These are phyloP conservation scores for Parnassius apollo DNA, from an alignment of 2,888 invertebrate genomes.

Conservation along the genomic window DNA sequence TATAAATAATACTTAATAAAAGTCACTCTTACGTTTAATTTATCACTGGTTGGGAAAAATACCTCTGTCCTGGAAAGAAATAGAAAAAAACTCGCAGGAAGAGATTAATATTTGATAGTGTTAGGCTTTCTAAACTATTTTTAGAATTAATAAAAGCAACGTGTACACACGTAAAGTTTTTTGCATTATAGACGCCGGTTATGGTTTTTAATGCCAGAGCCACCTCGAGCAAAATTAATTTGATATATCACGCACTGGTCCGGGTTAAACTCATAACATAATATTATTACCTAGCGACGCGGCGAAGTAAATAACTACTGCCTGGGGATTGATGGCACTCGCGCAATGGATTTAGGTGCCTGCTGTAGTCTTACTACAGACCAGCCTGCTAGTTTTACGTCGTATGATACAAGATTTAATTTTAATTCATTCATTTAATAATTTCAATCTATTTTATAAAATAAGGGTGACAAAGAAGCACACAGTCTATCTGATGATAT, in stretches of 20 bases:
- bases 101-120: too few species aligned
- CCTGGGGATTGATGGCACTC: constrained; percentile 32
- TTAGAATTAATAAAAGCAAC: background rate
- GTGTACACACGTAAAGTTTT: background rate
- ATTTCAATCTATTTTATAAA: too few species aligned
- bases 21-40: too few species aligned
- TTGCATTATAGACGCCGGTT: background rate
- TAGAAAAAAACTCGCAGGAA: too few species aligned
- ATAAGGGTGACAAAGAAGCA: too few species aligned
- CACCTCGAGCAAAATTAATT: constrained; percentile 57
- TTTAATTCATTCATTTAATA: too few species aligned
- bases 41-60: too few species aligned
- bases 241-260: constrained; percentile 50
- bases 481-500: too few species aligned
- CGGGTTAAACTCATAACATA: constrained; percentile 49
- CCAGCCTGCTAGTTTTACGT: background rate
- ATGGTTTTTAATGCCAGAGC: constrained; percentile 16
- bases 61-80: too few species aligned
- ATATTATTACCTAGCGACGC: constrained; percentile 34
- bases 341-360: constrained; percentile 29
- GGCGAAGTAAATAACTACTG: constrained; percentile 28
- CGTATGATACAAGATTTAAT: too few species aligned
- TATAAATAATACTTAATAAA: too few species aligned
- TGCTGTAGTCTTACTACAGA: background rate
- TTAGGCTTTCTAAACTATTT: background rate